These are phyloP conservation scores for Sorex maritimensis DNA, from an alignment of 2,797 vertebrate genomes.

Conservation along the genomic window DNA sequence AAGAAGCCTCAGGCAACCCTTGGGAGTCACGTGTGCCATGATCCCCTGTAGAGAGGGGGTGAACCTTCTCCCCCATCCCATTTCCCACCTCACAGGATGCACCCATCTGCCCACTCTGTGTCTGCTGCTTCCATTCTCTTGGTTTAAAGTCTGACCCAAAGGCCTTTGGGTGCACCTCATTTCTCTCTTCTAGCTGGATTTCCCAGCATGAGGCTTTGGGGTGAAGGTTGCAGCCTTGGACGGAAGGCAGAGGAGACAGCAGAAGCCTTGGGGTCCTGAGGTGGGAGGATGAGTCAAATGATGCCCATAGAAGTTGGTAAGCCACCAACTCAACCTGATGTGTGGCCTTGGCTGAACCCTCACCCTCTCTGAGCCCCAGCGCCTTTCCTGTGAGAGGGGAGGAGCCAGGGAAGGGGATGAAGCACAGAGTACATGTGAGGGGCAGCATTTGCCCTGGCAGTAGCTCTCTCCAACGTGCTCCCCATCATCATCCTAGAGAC, in stretches of 20 bases:
- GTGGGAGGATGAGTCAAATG: too few relatives aligned
- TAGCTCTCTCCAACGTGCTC: too few relatives aligned
- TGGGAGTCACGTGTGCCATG: background rate
- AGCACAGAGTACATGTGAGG: background rate
- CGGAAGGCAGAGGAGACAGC: background rate
- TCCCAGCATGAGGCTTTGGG: background rate
- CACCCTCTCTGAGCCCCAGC: background rate
- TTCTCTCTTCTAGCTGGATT: background rate
- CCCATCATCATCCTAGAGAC: background rate
- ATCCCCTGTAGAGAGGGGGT: background rate
- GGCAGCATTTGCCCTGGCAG: background rate
- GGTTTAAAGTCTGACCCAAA: accelerated
- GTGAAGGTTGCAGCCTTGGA: accelerated
- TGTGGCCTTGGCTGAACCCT: background rate
- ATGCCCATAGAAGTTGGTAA: background rate
- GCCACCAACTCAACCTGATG: background rate
- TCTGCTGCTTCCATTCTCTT: too few relatives aligned
- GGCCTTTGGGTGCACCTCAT: accelerated
- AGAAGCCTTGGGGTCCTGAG: background rate
- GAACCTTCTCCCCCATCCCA: background rate
- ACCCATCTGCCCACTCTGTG: background rate
- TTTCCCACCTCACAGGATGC: background rate
- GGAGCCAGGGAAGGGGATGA: background rate
- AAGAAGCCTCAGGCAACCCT: too few relatives aligned
- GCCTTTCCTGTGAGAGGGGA: background rate